Conservation (phyloP, 2,113 vertebrate species). For the Calypte anna region DNA sequence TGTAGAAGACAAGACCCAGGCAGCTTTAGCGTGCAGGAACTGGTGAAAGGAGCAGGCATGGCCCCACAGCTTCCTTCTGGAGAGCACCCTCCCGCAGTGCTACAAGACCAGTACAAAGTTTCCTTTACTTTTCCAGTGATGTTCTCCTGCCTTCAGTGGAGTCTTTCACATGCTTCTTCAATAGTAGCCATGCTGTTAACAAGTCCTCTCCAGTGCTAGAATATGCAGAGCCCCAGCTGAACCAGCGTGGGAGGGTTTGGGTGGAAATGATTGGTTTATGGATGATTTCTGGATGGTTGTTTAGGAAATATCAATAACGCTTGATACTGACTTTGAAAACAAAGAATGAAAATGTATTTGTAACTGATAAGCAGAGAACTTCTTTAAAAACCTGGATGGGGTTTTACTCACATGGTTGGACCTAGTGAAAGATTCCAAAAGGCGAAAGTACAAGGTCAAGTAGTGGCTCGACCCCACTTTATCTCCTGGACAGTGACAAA, state of each 20-base stretch:
- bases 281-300: not conserved
- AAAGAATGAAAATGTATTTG: not conserved
- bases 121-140: not conserved
- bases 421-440: not conserved
- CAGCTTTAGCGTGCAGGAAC: not conserved
- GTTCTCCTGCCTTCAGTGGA: not conserved
- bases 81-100: not conserved
- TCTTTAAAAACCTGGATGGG: not conserved
- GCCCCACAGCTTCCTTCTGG: not conserved
- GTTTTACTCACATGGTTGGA: not conserved
- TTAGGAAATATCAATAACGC: not conserved
- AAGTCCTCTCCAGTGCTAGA: not conserved
- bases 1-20: not conserved
- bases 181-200: not conserved
- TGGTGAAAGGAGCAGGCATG: rapidly evolving
- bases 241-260: not conserved
- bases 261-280: not conserved
- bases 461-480: not conserved
- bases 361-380: not conserved
- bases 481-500: slow-evolving; percentile 19
- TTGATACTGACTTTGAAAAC: not conserved
- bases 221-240: not conserved
- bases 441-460: not conserved
- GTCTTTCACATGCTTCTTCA: not conserved
- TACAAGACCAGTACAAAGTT: not conserved